Conservation (phyloP, 1,140 invertebrate species). For the Bemisia tabaci region DNA sequence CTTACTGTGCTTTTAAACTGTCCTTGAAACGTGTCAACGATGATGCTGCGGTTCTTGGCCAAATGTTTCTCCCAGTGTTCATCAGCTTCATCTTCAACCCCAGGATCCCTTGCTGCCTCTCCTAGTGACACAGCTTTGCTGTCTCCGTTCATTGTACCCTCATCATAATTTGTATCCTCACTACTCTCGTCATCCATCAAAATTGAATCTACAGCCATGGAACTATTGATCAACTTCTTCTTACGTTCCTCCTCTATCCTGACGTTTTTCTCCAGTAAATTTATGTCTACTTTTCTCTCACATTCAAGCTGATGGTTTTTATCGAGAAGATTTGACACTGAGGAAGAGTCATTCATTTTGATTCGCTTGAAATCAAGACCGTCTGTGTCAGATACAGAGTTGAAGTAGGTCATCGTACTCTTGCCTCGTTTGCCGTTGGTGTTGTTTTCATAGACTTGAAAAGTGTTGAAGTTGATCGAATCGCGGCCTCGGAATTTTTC, state of each 20-base stretch:
- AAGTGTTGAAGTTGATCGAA: constrained; percentile 15
- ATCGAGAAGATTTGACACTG: constrained; percentile 25
- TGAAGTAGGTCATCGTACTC: constrained; percentile 15
- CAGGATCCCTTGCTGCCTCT: constrained; percentile 15
- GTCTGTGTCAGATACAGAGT: constrained; percentile 17
- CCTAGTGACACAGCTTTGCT: not conserved
- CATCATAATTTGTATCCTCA: constrained; percentile 12
- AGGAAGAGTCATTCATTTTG: constrained; percentile 13
- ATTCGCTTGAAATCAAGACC: constrained; percentile 23
- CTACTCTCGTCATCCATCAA: constrained; percentile 23
- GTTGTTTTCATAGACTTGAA: constrained; percentile 20
- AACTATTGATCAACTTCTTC: constrained; percentile 11
- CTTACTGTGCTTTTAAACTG: constrained; percentile 57
- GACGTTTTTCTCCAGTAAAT: constrained; percentile 8
- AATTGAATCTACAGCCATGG: not conserved
- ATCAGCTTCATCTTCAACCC: constrained; percentile 38
- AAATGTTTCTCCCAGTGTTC: constrained; percentile 48
- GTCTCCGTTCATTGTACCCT: constrained; percentile 1
- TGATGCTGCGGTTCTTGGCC: constrained; percentile 42
- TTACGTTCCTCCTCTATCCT: constrained; percentile 3
- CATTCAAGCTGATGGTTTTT: constrained; percentile 29
- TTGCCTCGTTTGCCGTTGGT: constrained; percentile 16
- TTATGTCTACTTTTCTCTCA: constrained; percentile 20
- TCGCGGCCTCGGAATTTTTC: constrained; percentile 22
- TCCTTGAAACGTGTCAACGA: constrained; percentile 57